These are phyloP conservation scores for Lasioglossum vierecki DNA, from an alignment of 2,888 invertebrate genomes.

Conservation along the genomic window DNA sequence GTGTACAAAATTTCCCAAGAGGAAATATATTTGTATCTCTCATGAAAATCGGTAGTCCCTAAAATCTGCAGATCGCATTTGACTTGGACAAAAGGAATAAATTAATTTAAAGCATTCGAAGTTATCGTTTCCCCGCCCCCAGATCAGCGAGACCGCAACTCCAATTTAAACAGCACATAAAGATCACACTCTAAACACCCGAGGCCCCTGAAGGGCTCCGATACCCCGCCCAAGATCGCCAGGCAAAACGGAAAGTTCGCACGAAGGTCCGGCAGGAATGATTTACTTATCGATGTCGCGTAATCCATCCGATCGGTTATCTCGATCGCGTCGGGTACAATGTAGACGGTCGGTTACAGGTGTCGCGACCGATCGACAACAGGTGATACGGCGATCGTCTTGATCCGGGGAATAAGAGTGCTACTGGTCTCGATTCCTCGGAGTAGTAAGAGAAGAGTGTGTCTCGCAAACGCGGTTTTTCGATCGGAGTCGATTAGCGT, in stretches of 20 bases:
- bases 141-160: background rate
- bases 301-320: slow-evolving; percentile 40
- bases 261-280: background rate
- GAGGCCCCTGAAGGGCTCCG: background rate
- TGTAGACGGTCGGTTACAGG: slow-evolving; percentile 49
- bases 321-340: slow-evolving; percentile 8
- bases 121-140: background rate
- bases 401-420: background rate
- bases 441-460: background rate
- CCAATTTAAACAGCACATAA: background rate
- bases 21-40: background rate
- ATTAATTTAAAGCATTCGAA: background rate
- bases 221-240: background rate
- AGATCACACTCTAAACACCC: background rate
- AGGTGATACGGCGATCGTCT: slow-evolving; percentile 26
- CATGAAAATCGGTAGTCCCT: no score
- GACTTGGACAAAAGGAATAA: background rate
- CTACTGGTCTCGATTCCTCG: background rate
- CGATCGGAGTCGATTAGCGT: slow-evolving; percentile 38
- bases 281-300: slow-evolving; percentile 29
- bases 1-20: no score
- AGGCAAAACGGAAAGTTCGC: background rate
- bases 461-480: slow-evolving; percentile 19
- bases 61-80: background rate
- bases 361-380: slow-evolving; percentile 49